Conservation (phyloP, 2,888 invertebrate species). For the Trissolcus japonicus region DNA sequence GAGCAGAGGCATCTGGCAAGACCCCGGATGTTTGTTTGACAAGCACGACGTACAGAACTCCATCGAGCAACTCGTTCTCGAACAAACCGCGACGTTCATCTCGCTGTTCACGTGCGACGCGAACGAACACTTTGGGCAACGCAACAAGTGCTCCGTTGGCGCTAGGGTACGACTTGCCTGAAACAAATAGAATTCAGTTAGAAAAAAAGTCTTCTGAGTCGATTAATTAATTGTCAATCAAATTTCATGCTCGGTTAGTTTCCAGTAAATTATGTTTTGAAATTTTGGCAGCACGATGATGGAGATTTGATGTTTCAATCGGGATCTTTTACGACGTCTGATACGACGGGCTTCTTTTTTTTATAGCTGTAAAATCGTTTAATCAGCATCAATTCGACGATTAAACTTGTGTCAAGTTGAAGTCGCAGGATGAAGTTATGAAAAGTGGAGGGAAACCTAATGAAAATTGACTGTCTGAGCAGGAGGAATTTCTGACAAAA, state of each 20-base stretch:
- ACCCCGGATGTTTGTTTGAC: slow-evolving; percentile 68
- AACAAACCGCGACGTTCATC: slow-evolving; percentile 71
- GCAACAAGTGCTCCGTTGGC: slow-evolving; percentile 69
- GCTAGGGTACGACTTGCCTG: slow-evolving; percentile 73
- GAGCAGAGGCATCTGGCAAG: slow-evolving; percentile 71
- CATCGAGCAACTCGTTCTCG: slow-evolving; percentile 71
- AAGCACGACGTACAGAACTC: slow-evolving; percentile 72
- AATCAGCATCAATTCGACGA: neutral
- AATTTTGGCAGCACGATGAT: no score
- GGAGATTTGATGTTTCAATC: no score
- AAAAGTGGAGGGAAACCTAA: neutral
- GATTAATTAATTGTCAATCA: no score
- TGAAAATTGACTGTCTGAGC: slow-evolving; percentile 1
- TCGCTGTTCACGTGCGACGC: slow-evolving; percentile 71
- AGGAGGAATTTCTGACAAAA: neutral
- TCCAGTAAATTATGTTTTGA: no score
- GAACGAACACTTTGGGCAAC: slow-evolving; percentile 73
- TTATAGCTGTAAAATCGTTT: neutral
- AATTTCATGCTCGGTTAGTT: no score
- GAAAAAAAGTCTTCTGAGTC: neutral
- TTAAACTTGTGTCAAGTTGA: neutral
- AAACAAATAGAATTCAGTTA: slow-evolving; percentile 50
- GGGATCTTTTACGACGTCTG: no score
- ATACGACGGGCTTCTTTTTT: no score
- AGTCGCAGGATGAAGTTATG: neutral